phyloP scores from a whole-genome alignment of 2,113 vertebrate genomes.

The Eulemur macaco region DNA sequence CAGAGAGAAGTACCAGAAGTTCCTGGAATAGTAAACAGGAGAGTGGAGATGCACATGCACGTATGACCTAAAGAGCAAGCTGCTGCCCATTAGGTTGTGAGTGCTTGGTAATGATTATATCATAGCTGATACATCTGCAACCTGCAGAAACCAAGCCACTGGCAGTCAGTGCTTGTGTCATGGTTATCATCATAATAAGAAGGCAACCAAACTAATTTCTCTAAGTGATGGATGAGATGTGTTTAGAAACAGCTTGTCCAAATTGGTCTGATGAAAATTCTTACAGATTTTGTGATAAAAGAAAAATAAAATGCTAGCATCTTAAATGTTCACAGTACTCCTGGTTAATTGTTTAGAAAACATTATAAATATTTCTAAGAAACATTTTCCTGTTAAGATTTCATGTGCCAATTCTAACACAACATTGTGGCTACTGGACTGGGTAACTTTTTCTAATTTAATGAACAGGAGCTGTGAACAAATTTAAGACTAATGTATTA shows the following conservation, averaged over 20 bases:
- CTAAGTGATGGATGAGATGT: neutral
- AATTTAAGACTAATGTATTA: constrained; percentile 64
- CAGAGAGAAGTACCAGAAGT: neutral
- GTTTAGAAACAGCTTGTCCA: neutral
- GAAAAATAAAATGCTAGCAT: neutral
- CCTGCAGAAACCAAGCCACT: neutral
- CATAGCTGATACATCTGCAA: constrained; percentile 51
- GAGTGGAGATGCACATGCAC: neutral
- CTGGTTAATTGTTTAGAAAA: constrained; percentile 26
- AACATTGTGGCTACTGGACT: neutral
- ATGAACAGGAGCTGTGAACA: constrained; percentile 63
- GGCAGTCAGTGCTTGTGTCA: constrained; percentile 33
- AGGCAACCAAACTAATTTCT: constrained; percentile 62
- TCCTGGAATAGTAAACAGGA: neutral
- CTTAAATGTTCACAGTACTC: neutral
- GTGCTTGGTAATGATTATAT: constrained; percentile 51
- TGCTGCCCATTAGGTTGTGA: constrained; percentile 36
- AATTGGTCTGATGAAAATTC: constrained; percentile 60
- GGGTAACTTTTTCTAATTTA: constrained; percentile 2
- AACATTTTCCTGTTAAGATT: neutral
- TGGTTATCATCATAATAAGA: constrained; percentile 46
- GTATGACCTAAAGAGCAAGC: neutral
- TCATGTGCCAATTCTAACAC: neutral
- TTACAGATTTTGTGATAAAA: constrained; percentile 43
- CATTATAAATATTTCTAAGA: constrained; percentile 5